phyloP scores from a whole-genome alignment of 2,888 invertebrate species.

The Nudaria mundana region DNA sequence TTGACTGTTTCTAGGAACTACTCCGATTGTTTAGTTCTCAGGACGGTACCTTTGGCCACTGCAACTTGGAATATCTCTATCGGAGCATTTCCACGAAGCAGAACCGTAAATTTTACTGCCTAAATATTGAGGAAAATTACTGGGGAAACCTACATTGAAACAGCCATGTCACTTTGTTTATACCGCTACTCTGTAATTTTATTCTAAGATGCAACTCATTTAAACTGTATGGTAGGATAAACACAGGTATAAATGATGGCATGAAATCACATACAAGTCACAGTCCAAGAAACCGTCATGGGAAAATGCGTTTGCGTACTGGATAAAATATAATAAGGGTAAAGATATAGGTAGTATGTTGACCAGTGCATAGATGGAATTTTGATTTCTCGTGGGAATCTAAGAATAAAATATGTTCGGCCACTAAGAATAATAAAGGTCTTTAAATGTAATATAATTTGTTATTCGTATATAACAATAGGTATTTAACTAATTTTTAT shows the following conservation, averaged over 20 bases:
- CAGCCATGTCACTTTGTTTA: slow-evolving; percentile 1
- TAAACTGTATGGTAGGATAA: slow-evolving; percentile 40
- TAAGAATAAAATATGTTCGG: too few relatives aligned
- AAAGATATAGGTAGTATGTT: slow-evolving; percentile 2
- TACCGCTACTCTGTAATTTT: slow-evolving; percentile 22
- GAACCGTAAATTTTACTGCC: slow-evolving; percentile 25
- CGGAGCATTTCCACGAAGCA: slow-evolving; percentile 34
- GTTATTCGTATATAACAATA: slow-evolving; percentile 2
- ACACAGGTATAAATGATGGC: slow-evolving; percentile 38
- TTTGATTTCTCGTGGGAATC: slow-evolving; percentile 18
- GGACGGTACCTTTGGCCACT: slow-evolving; percentile 52
- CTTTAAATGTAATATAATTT: not conserved
- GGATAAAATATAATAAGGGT: slow-evolving; percentile 34
- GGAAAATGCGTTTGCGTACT: slow-evolving; percentile 59
- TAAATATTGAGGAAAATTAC: slow-evolving; percentile 46
- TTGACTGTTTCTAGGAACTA: slow-evolving; percentile 56
- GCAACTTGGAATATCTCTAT: slow-evolving; percentile 39
- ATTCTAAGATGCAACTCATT: slow-evolving; percentile 17
- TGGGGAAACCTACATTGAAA: slow-evolving; percentile 24
- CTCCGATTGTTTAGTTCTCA: slow-evolving; percentile 56
- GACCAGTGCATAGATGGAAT: slow-evolving; percentile 11
- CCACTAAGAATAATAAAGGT: too few relatives aligned
- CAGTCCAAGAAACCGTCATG: slow-evolving; percentile 70
- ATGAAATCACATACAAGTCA: slow-evolving; percentile 30
- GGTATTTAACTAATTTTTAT: slow-evolving; percentile 4